Conservation (phyloP, 23 tunicate genomes). For the Styela clava region DNA sequence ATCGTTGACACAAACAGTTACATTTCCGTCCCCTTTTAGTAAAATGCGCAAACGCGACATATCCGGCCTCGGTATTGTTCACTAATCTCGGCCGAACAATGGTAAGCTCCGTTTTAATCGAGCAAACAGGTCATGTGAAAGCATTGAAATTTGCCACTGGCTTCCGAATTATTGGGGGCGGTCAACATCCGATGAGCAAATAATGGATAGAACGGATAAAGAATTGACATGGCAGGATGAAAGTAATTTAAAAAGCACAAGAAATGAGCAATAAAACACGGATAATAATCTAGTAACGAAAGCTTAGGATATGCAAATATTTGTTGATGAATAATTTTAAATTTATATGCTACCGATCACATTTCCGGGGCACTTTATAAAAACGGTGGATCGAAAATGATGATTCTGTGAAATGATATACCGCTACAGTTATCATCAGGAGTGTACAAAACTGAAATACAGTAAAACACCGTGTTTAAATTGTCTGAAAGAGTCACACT, state of each 20-base stretch:
- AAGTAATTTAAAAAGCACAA: neutral
- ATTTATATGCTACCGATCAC: no score
- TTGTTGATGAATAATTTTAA: no score
- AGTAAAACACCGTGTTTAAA: no score
- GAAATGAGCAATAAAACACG: neutral
- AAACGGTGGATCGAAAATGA: no score
- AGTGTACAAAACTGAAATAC: no score
- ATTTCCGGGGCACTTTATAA: no score
- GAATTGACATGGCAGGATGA: neutral
- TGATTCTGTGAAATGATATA: no score
- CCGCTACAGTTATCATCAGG: no score
- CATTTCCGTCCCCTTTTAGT: neutral
- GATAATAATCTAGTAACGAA: no score
- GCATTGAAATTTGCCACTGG: neutral
- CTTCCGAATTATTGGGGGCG: neutral
- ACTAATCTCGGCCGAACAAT: neutral
- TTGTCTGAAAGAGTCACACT: no score
- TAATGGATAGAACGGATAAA: neutral
- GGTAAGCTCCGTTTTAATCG: neutral
- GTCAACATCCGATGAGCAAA: neutral
- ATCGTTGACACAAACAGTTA: neutral
- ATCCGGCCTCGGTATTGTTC: neutral
- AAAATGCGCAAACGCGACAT: neutral
- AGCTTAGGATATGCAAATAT: no score
- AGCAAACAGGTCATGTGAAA: neutral